These are phyloP conservation scores for Tapirus indicus DNA, from an alignment of 2,797 vertebrate genomes.

Conservation along the genomic window DNA sequence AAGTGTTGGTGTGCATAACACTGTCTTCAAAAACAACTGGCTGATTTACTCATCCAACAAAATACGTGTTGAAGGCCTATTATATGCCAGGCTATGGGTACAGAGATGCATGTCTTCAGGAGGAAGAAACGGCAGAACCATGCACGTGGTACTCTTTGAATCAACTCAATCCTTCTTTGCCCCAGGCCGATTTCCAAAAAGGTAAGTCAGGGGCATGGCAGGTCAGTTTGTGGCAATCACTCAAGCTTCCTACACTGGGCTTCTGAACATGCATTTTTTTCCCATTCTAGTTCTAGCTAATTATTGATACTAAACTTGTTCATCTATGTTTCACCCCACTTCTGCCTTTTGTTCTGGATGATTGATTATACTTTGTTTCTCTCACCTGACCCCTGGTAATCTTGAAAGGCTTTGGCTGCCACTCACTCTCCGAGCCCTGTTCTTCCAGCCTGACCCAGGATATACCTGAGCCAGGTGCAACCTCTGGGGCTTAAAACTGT, in stretches of 20 bases:
- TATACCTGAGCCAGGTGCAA: neutral
- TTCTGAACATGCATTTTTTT: neutral
- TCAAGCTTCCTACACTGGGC: neutral
- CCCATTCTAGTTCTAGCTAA: neutral
- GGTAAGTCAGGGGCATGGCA: neutral
- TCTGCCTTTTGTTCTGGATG: neutral
- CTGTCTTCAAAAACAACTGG: neutral
- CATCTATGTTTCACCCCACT: neutral
- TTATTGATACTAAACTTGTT: neutral
- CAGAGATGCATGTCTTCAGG: neutral
- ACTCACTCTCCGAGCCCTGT: neutral
- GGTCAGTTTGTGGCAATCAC: neutral
- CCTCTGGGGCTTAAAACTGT: neutral
- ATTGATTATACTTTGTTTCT: neutral
- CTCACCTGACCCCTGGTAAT: neutral
- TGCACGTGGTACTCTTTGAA: neutral
- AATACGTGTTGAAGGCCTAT: neutral
- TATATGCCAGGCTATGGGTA: neutral
- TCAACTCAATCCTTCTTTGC: neutral
- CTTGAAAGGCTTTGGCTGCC: neutral
- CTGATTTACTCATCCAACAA: constrained; percentile 14
- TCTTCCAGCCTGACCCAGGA: neutral
- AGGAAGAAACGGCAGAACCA: neutral
- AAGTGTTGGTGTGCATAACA: neutral
- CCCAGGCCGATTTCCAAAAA: neutral